Base-by-base conservation (phyloP, 2,888 invertebrate genomes). In the Drosophila formosana region DNA sequence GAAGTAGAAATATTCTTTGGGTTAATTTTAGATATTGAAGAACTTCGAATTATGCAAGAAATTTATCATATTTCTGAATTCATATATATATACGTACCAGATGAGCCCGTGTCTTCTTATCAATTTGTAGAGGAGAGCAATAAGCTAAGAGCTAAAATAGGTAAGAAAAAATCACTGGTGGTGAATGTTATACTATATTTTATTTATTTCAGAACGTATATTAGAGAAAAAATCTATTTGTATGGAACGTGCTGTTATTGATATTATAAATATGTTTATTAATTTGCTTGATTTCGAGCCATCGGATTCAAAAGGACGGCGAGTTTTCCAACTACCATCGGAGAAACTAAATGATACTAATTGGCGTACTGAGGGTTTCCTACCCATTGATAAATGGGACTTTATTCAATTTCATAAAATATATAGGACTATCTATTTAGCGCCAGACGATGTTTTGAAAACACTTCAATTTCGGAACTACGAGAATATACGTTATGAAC, bases 191-290 rank as follows among this genome's bases (percentile, higher is more conserved):
- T 11, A 30, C 26, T 46, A 28, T 9, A 28, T 46, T 26, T 11
- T 28, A 1, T 41, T 46, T 34, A 41, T 71, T 60, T 1, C 52
- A 92, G 93, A 93, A 11, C 90, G 90, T 53, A 93, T 94, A 55
- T 89, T 95, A 4, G 94, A 95, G 86, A 91, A 93, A 46, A 94
- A 94, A 90, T 95, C 95, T 0, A 92, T 93, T n/a, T 94, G 94
- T 25, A 95, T 95, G 28, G 97, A 97, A 92, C 94, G 95, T 70
- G 95, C 96, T 30, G 96, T 96, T 0, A 95, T 95, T 45, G 96
- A 96, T 79, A 93, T 97, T 34, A 95, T 97, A 28, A 94, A 96
- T 77, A 95, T 96, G 92, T 97, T 97, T 85, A 93, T 97, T 66
- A 94, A 94, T 30, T 93, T 94, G 34, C 66, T 91, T 8, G 84